Base-by-base conservation (phyloP, 1,140 invertebrate species). In the Plodia interpunctella region DNA sequence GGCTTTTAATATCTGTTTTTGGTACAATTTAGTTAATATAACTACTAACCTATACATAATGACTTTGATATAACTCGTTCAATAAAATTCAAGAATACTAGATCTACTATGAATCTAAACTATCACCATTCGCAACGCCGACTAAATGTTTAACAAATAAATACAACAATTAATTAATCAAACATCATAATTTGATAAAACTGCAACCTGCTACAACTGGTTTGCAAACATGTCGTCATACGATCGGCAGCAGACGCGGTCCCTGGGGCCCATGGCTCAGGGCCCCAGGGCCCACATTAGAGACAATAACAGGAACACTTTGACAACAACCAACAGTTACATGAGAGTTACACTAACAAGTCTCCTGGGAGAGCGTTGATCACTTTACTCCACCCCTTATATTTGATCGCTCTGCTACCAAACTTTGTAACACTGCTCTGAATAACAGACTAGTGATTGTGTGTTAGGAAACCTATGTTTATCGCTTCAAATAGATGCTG, bases 291-390 rank as follows among this genome's bases (percentile, higher is more conserved):
- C 71, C 57, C 57, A 62, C 64, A 75, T 83, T 80, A 83, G 67
- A 72, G 68, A 78, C 78, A 83, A 79, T 76, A 80, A 78, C 74
- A 78, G 53, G 54, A 11, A 52, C 65, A 56, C 72, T 76, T 75
- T 76, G 72, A 63, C 64, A 44, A 63, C 70, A 75, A 64, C 2
- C 68, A 62, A 56, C 66, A 66, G 63, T 62, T 68, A 56, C 21
- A 25, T 6, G 2, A 25, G 6, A 25, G 21, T n/a, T n/a, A 25
- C 64, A 69, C 62, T 78, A 76, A 78, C 73, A 74, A 74, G 72
- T 77, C 80, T 67, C 70, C 6, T 9, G 71, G 64, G 74, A 70
- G 51, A 17, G 19, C 18, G 50, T 25, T 15, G 13, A 44, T 44
- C 38, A 10, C 30, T 11, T 8, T 11, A 11, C 30, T 10, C 15